A percentile compares a stretch with the other conserved stretches of the same genome.
Conservation (phyloP, 2,797 vertebrate species). For the Notamacropus eugenii region DNA sequence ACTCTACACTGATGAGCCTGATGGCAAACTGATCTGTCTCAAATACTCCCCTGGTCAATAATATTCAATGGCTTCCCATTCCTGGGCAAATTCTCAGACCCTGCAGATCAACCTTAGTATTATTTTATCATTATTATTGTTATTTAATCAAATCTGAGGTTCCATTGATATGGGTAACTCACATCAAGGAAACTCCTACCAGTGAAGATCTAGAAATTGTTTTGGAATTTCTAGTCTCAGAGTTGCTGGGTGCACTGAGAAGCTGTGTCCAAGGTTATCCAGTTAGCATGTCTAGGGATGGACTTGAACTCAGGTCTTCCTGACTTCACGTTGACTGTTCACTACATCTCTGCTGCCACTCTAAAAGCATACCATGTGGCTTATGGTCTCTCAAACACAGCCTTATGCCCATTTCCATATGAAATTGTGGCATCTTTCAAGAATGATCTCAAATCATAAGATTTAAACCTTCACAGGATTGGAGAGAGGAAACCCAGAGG, state of each 20-base stretch:
- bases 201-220: not conserved
- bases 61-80: not conserved
- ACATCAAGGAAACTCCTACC: not conserved
- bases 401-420: no score
- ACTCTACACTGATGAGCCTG: not conserved
- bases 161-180: not conserved
- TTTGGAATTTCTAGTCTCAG: not conserved
- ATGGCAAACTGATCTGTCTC: not conserved
- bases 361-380: no score
- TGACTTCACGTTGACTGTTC: no score
- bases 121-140: not conserved
- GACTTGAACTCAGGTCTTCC: no score
- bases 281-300: not conserved
- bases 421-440: no score
- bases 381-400: no score
- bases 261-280: not conserved
- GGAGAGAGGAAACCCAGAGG: no score
- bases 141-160: not conserved
- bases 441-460: no score
- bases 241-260: not conserved
- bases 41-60: not conserved
- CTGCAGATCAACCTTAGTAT: not conserved
- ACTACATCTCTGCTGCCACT: no score
- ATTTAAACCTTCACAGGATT: no score
- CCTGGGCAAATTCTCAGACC: not conserved